Evolutionary conservation across 2,888 invertebrate genomes (phyloP).

Genomic region (Melanophora roralis): DNA sequence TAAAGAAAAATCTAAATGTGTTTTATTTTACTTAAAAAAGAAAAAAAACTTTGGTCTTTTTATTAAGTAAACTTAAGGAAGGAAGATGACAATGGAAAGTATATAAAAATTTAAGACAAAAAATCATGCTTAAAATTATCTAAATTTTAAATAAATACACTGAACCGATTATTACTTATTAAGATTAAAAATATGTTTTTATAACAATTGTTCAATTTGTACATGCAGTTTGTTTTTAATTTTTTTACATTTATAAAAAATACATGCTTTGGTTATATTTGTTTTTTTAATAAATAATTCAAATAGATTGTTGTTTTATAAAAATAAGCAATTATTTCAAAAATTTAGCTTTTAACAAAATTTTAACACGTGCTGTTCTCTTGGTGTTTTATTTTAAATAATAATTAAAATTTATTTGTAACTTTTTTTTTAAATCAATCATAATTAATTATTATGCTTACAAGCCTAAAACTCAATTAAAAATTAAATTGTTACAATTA

Average conservation of each 20-base stretch:
- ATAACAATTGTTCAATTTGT: neutral
- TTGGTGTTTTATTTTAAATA: neutral
- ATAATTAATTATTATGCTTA: neutral
- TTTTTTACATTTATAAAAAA: too few relatives aligned
- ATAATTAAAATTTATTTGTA: neutral
- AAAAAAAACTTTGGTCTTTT: neutral
- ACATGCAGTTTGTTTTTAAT: constrained; percentile 11
- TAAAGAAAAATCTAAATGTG: too few relatives aligned
- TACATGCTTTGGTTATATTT: too few relatives aligned
- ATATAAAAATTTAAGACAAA: too few relatives aligned
- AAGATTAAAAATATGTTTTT: too few relatives aligned
- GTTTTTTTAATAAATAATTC: neutral
- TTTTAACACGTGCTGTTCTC: constrained; percentile 32
- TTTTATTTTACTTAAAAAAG: too few relatives aligned
- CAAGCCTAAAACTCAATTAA: constrained; percentile 5
- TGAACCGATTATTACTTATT: constrained; percentile 1
- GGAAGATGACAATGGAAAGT: too few relatives aligned
- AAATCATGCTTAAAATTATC: too few relatives aligned
- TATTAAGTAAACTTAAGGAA: too few relatives aligned
- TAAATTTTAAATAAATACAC: neutral
- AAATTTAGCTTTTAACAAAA: too few relatives aligned
- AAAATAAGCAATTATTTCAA: neutral
- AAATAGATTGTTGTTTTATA: neutral
- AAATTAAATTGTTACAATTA: constrained; percentile 19
- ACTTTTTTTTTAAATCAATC: constrained; percentile 38